Base-by-base conservation (phyloP, 2,888 invertebrate species). In the Drosophila borborema region DNA sequence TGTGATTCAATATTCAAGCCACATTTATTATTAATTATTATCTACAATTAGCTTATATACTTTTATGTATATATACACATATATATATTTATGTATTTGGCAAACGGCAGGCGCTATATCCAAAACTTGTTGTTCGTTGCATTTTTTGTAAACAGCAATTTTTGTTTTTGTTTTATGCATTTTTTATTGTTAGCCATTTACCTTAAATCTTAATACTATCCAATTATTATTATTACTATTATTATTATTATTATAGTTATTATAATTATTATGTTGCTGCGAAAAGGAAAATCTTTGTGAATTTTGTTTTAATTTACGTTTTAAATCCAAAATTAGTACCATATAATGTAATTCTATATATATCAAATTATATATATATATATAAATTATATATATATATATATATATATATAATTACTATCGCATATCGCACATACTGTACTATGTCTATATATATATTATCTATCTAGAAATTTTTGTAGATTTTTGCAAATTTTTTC, bases 101-200 rank as follows among this genome's bases (percentile, higher is more conserved):
- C 70, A 82, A 64, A 75, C 69, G 73, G 72, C 67, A 68, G 87
- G 82, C 79, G 74, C 70, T 73, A 71, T 81, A 77, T 54, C 62
- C 77, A 74, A 71, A 69, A 74, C 60, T 74, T 81, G 74, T 80
- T 89, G 74, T 81, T 89, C 75, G 73, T 80, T 80, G 75, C 86
- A 71, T 72, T 82, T n/a, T 51, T 68, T 70, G 82, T 80, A 60
- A 73, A 65, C 79, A 69, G 70, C 74, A 78, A 74, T 74, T 77
- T 70, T 82, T 82, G 76, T 86, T 89, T 86, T 86, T 90, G 82
- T 90, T 89, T 89, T 89, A 90, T 80, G 88, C 78, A 76, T 90
- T 90, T 51, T 87, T 88, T 79, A 85, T 86, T 90, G 90, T 86
- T 90, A 89, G 90, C 86, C 89, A 81, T 83, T 88, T 78, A 78